Percentiles rank a stretch among this genome's conserved stretches.
Conservation (phyloP, 2,797 vertebrate species). For the Chiroxiphia lanceolata region DNA sequence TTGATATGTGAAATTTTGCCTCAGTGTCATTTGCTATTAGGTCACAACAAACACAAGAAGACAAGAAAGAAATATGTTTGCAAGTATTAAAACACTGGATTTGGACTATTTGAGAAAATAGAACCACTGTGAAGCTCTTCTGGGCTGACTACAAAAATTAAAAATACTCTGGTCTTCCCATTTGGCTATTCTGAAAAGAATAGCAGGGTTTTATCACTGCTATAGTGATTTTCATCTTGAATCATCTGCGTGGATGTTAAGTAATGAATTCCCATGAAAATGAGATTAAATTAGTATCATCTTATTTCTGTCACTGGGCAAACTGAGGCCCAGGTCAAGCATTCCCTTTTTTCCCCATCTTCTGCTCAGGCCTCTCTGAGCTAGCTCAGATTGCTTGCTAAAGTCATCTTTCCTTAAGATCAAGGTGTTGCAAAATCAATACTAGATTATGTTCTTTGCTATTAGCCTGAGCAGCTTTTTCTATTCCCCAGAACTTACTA, state of each 20-base stretch:
- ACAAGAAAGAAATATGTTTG: neutral
- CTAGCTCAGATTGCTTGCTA: neutral
- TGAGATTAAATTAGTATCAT: neutral
- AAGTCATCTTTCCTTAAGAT: neutral
- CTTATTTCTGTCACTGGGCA: neutral
- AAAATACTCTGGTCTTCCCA: neutral
- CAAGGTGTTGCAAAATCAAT: neutral
- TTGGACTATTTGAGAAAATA: neutral
- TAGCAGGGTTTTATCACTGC: neutral
- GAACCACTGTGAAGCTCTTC: neutral
- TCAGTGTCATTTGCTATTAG: neutral
- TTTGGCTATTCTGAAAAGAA: neutral
- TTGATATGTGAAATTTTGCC: neutral
- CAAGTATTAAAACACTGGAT: neutral
- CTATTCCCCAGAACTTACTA: neutral
- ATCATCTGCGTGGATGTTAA: neutral
- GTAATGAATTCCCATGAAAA: neutral
- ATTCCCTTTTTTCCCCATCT: neutral
- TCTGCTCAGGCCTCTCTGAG: neutral
- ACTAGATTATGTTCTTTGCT: conserved; percentile 35
- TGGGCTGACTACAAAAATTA: neutral
- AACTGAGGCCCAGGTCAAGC: neutral
- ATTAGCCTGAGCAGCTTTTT: conserved; percentile 25
- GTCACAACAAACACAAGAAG: neutral
- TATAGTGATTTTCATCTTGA: neutral